phyloP scores from a whole-genome alignment of 2,888 invertebrate species.

The Cataglyphis cursor region DNA sequence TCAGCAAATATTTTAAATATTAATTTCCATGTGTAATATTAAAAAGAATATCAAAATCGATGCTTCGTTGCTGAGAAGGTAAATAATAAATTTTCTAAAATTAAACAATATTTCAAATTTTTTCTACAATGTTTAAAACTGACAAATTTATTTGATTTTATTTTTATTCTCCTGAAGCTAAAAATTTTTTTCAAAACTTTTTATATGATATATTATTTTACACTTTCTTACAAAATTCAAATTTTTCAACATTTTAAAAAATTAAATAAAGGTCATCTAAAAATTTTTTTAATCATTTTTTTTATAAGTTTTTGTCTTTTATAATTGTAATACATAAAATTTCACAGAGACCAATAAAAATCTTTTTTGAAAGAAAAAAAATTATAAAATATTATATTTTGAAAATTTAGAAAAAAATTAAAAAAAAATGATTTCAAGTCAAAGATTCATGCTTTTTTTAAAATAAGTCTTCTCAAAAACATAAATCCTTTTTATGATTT shows the following conservation, averaged over 20 bases:
- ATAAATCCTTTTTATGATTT: neutral
- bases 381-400: neutral
- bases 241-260: neutral
- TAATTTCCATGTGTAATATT: neutral
- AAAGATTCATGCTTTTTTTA: neutral
- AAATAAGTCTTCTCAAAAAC: neutral
- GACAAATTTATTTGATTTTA: neutral
- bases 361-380: neutral
- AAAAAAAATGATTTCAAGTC: neutral
- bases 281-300: neutral
- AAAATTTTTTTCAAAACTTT: neutral
- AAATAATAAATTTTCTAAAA: neutral
- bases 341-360: neutral
- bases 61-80: neutral
- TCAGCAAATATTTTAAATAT: neutral
- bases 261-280: neutral
- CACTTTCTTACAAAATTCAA: neutral
- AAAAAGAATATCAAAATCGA: neutral
- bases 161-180: neutral
- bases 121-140: neutral
- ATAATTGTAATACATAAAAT: conserved; percentile 8
- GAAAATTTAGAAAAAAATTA: neutral
- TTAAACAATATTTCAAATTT: neutral
- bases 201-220: neutral
- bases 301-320: neutral